A percentile compares a stretch with the other conserved stretches of the same genome.
phyloP scores from a whole-genome alignment of 2,113 vertebrate genomes.

The Notechis scutatus region DNA sequence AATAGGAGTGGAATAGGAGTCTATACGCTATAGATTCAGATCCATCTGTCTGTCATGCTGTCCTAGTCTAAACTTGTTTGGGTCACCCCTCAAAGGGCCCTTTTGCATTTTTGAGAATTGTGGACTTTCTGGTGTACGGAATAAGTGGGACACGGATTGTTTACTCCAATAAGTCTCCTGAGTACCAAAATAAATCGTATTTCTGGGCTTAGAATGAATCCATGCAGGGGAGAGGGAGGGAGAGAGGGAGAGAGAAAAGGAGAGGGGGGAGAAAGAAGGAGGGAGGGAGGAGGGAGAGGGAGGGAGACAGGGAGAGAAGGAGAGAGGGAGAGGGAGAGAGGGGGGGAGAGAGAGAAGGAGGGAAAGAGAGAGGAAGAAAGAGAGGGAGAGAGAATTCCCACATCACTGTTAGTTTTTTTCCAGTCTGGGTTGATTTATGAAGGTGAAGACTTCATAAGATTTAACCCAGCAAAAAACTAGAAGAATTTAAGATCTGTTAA shows the following conservation, averaged over 20 bases:
- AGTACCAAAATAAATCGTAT: background rate
- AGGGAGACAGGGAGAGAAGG: too few species aligned
- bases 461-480: background rate
- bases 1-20: background rate
- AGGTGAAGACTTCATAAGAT: background rate
- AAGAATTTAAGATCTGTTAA: slow-evolving; percentile 12
- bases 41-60: background rate
- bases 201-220: background rate
- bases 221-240: background rate
- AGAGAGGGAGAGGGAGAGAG: too few species aligned
- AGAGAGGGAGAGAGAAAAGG: too few species aligned
- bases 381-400: background rate
- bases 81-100: background rate
- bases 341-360: too few species aligned
- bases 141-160: background rate
- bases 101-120: background rate
- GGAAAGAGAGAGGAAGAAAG: too few species aligned
- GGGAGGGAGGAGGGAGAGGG: too few species aligned
- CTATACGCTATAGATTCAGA: background rate
- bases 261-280: too few species aligned
- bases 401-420: background rate
- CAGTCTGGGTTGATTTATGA: background rate
- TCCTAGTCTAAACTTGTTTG: background rate
- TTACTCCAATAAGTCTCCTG: background rate
- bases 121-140: background rate